Evolutionary conservation across 2,888 invertebrate genomes (phyloP).

Genomic region (Hoplodrina ambigua): DNA sequence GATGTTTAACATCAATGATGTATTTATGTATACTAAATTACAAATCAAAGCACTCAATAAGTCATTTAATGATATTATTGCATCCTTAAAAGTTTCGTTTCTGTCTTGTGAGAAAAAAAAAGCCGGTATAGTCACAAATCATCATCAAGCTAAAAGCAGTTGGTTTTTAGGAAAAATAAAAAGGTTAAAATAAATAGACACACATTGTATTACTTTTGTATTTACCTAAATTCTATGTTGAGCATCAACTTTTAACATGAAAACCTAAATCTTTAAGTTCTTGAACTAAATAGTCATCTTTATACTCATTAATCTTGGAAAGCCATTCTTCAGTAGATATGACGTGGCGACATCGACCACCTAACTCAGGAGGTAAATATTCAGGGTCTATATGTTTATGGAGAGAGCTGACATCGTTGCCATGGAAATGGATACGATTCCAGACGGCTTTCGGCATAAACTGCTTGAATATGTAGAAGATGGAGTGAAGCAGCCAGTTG

Average conservation of each 20-base stretch:
- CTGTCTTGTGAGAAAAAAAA: no score
- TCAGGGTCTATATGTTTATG: constrained; percentile 81
- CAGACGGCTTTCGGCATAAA: constrained; percentile 92
- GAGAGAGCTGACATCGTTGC: constrained; percentile 80
- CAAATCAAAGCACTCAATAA: no score
- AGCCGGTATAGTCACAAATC: no score
- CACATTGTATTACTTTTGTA: constrained; percentile 3
- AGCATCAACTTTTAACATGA: constrained; percentile 68
- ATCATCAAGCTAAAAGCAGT: background rate
- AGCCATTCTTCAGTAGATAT: constrained; percentile 92
- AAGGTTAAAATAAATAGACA: constrained; percentile 6
- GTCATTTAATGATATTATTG: no score
- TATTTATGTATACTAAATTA: no score
- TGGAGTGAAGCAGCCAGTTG: constrained; percentile 94
- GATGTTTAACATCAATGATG: no score
- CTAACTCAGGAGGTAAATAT: constrained; percentile 82
- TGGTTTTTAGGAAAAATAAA: no score
- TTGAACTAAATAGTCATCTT: constrained; percentile 89
- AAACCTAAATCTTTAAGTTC: constrained; percentile 92
- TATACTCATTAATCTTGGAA: constrained; percentile 87
- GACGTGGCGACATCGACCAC: constrained; percentile 88
- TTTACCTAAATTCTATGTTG: background rate
- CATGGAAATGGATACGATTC: constrained; percentile 86
- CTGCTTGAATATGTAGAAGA: constrained; percentile 94
- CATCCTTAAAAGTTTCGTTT: no score